Evolutionary conservation across 2,888 invertebrate species (phyloP), one percentile per base, ranked within the genome.

Genomic region (Saturnia pavonia): DNA sequence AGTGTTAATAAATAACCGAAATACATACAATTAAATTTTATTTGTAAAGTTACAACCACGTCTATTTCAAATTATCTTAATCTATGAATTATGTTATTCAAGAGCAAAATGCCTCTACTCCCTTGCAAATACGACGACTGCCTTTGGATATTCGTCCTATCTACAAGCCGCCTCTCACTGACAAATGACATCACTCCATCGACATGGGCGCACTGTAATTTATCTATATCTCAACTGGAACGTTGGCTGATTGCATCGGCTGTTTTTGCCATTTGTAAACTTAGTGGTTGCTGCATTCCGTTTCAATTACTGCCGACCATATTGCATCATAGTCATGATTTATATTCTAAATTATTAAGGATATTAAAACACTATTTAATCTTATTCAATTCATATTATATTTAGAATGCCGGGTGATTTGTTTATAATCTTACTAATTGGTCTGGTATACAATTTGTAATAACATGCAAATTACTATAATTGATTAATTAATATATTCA

Each of bases 161-260:
- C 68, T 45, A 68, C 34, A 48, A 65, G 11, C 65, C 65, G 40
- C 19, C 65, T 65, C 65, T 40, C 19, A 34, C 76, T 78, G 81
- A 84, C 82, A 84, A 83, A 85, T 82, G 83, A 81, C 77, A 78
- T 77, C 78, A 76, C 74, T 75, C 74, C 82, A 83, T 84, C 82
- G 80, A 78, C 76, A 73, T 69, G 72, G 72, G 72, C 71, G 54
- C 74, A 71, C 71, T 74, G 72, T 77, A 78, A 83, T 85, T 84
- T 82, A 84, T 87, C 85, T 82, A 82, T 82, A 83, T 85, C 85
- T 76, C 67, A 43, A 73, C 74, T 73, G 76, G 76, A 80, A 74
- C 74, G 74, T 70, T 66, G 48, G 75, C 76, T 77, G 86, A 86
- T 85, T 80, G 78, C 77, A 84, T 86, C 84, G 80, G 73, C 72